Evolutionary conservation across 35 echinoderm and acorn worm genomes (phyloP).

Genomic region (Apostichopus japonicus): DNA sequence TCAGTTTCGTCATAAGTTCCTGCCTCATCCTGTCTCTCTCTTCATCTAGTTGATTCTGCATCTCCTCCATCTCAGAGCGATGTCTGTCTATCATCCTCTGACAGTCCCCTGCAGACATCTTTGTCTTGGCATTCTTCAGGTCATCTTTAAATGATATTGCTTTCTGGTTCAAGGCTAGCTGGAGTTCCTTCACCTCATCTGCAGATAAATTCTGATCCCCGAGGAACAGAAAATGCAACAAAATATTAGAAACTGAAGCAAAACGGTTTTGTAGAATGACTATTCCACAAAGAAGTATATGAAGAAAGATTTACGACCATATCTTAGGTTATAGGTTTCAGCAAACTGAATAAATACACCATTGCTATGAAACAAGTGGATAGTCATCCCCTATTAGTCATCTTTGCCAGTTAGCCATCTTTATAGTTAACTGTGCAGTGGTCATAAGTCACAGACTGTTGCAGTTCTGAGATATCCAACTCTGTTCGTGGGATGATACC

Average conservation of each 20-base stretch:
- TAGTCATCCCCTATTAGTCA: too few relatives aligned
- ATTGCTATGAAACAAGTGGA: too few relatives aligned
- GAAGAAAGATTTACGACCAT: too few relatives aligned
- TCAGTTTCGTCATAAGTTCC: constrained; percentile 76
- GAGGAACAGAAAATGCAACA: neutral
- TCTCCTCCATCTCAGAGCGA: constrained; percentile 69
- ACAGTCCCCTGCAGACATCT: constrained; percentile 56
- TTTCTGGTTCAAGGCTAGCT: constrained; percentile 75
- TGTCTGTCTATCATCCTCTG: constrained; percentile 73
- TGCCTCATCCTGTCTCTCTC: constrained; percentile 80
- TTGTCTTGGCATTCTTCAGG: constrained; percentile 64
- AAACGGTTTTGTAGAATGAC: too few relatives aligned
- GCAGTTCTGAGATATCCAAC: too few relatives aligned
- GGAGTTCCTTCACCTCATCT: constrained; percentile 90
- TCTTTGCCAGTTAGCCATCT: too few relatives aligned
- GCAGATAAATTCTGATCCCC: constrained; percentile 41
- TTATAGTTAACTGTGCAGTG: too few relatives aligned
- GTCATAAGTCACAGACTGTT: too few relatives aligned
- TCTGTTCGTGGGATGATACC: too few relatives aligned
- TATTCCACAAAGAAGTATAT: too few relatives aligned
- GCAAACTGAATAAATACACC: too few relatives aligned
- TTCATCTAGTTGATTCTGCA: constrained; percentile 72
- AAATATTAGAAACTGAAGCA: neutral
- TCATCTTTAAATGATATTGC: constrained; percentile 72
- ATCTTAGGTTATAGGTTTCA: too few relatives aligned